Evolutionary conservation across 2,888 invertebrate species (phyloP), one percentile per base, ranked within the genome.

Genomic region (Apoda limacodes): DNA sequence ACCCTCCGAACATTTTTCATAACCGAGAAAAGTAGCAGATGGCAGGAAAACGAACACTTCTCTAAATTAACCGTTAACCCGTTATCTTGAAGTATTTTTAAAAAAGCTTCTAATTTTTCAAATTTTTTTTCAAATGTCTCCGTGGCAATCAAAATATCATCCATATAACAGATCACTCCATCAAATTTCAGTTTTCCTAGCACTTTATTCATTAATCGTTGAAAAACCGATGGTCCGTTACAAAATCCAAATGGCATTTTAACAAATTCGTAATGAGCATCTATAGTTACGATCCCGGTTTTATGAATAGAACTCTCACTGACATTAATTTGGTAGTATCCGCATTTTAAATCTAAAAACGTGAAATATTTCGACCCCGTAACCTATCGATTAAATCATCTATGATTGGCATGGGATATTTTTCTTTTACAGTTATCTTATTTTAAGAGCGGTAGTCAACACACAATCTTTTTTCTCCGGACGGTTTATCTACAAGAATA

Each of bases 401-500:
- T n/a, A n/a, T 38, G 11, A 32, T 22, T 3, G 44, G 41, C 35
- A 42, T 30, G 1, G 39, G 42, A n/a, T 42, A 39, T 23, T 48
- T 35, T 26, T 58, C 53, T 2, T 50, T 48, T 3, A 54, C 43
- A 0, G 58, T 63, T 1, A 45, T 41, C 9, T 40, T 37, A 33
- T 65, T 63, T 3, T 60, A 15, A 4, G 13, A 10, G 3, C 59
- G 31, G 13, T 46, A 62, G 32, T 53, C 53, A 7, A 55, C 22
- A 13, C 40, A 40, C 25, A 54, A 28, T 4, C 50, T 35, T 3
- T 30, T 15, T 17, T 44, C 40, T 4, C 44, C 45, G 7, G 37
- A 43, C 15, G 41, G 35, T 28, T 55, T 54, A 4, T 28, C 12
- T 1, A 54, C 52, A 2, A 55, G 21, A 14, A 31, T n/a, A 4